phyloP scores from a whole-genome alignment of 2,888 invertebrate species.

The Napeogenes inachia region DNA sequence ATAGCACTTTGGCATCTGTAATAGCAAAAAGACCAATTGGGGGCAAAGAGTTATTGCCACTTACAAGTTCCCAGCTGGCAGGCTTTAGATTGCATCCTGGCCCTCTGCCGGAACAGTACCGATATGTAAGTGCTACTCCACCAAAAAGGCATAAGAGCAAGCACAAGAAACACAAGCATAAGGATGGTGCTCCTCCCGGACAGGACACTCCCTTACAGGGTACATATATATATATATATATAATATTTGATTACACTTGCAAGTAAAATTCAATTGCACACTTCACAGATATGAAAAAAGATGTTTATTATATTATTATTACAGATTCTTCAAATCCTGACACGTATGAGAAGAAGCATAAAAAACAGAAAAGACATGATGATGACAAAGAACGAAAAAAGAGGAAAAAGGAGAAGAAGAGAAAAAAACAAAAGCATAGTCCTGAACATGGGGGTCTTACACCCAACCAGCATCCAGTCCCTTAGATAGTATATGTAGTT shows the following conservation, averaged over 20 bases:
- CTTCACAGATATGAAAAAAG: too few relatives aligned
- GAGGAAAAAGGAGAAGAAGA: slow-evolving; percentile 95
- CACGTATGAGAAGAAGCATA: slow-evolving; percentile 96
- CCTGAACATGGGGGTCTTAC: slow-evolving; percentile 87
- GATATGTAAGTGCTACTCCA: slow-evolving; percentile 93
- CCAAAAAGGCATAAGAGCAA: slow-evolving; percentile 96
- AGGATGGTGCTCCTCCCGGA: slow-evolving; percentile 87
- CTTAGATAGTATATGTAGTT: slow-evolving; percentile 35
- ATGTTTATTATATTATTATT: slow-evolving; percentile 21
- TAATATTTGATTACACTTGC: background rate
- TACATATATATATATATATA: slow-evolving; percentile 34
- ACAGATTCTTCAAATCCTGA: slow-evolving; percentile 82
- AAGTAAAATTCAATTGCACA: too few relatives aligned
- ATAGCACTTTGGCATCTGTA: slow-evolving; percentile 93
- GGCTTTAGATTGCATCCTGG: slow-evolving; percentile 97
- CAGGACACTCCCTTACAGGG: slow-evolving; percentile 87
- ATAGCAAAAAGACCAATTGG: slow-evolving; percentile 97
- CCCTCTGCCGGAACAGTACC: slow-evolving; percentile 96
- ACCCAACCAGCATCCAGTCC: slow-evolving; percentile 66
- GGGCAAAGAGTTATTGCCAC: slow-evolving; percentile 88
- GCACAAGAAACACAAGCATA: slow-evolving; percentile 96
- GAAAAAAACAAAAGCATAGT: slow-evolving; percentile 96
- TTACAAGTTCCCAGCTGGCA: slow-evolving; percentile 91
- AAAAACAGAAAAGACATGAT: slow-evolving; percentile 94
- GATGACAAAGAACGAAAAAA: slow-evolving; percentile 96